Conservation (phyloP, 2,797 vertebrate species). For the Tangara arthus region DNA sequence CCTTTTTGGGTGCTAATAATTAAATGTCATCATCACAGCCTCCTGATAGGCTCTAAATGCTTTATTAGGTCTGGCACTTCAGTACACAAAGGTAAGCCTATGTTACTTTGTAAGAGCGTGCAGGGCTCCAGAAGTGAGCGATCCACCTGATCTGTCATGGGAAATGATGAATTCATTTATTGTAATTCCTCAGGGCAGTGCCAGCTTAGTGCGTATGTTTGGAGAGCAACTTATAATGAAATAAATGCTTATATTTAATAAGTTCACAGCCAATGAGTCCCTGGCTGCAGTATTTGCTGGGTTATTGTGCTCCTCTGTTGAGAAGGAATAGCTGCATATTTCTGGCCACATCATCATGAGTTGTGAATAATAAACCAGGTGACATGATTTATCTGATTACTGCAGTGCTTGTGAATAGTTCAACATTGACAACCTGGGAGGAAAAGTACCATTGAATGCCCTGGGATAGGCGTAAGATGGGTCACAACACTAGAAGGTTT, state of each 20-base stretch:
- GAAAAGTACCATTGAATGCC: not conserved
- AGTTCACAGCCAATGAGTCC: no score
- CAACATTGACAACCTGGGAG: not conserved
- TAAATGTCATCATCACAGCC: not conserved
- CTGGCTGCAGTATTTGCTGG: not conserved
- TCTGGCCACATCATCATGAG: not conserved
- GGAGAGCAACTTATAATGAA: not conserved
- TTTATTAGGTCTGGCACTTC: not conserved
- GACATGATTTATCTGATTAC: not conserved
- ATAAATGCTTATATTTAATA: not conserved
- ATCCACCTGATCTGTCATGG: rapidly evolving
- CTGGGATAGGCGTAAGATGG: not conserved
- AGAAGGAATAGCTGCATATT: not conserved
- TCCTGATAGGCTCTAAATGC: not conserved
- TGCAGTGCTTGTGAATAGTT: not conserved
- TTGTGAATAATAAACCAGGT: not conserved
- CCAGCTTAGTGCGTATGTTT: not conserved
- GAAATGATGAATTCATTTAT: not conserved
- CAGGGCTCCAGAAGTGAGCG: not conserved
- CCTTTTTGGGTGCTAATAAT: not conserved
- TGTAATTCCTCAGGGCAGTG: not conserved
- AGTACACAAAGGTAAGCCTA: rapidly evolving
- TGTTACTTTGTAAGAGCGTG: rapidly evolving
- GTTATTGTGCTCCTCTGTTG: rapidly evolving
- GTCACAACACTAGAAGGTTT: not conserved